Percentiles rank a stretch among this genome's conserved stretches.
Evolutionary conservation across 92 coral and sea anemone species (phyloP).

Genomic region (Porites cylindrica): DNA sequence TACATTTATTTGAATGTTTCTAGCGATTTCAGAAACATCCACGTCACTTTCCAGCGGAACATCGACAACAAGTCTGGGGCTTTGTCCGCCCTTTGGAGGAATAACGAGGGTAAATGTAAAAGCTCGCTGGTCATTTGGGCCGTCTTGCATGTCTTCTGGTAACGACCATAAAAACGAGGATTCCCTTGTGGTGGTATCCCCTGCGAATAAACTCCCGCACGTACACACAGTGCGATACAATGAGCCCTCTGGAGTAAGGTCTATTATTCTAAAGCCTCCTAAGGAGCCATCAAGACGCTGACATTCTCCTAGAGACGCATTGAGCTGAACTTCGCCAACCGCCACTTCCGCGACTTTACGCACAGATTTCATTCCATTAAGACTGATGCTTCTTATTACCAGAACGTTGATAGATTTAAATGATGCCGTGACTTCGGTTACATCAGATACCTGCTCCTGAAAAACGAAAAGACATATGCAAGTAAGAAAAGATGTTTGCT

Average conservation of each 20-base stretch:
- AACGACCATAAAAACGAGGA: constrained; percentile 59
- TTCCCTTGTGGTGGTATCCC: constrained; percentile 49
- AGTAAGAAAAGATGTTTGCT: too few relatives aligned
- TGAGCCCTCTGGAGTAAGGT: constrained; percentile 97
- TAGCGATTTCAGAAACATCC: constrained; percentile 72
- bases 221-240: constrained; percentile 83
- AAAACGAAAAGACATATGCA: neutral
- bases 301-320: constrained; percentile 84
- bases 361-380: constrained; percentile 60
- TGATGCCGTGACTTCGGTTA: constrained; percentile 86
- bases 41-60: constrained; percentile 40
- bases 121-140: constrained; percentile 78
- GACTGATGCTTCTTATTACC: constrained; percentile 78
- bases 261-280: constrained; percentile 91
- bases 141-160: constrained; percentile 79
- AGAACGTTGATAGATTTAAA: constrained; percentile 85
- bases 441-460: constrained; percentile 57
- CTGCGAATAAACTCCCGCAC: constrained; percentile 76
- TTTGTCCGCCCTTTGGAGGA: constrained; percentile 74
- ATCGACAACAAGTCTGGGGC: constrained; percentile 55
- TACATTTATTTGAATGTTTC: constrained; percentile 84
- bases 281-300: constrained; percentile 91
- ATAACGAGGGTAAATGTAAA: constrained; percentile 86
- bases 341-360: constrained; percentile 96
- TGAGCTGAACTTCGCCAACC: constrained; percentile 81